Percentiles rank a stretch among this genome's conserved stretches.
These are phyloP conservation scores for Adelphocoris suturalis DNA, from an alignment of 2,888 invertebrate species.

Conservation along the genomic window DNA sequence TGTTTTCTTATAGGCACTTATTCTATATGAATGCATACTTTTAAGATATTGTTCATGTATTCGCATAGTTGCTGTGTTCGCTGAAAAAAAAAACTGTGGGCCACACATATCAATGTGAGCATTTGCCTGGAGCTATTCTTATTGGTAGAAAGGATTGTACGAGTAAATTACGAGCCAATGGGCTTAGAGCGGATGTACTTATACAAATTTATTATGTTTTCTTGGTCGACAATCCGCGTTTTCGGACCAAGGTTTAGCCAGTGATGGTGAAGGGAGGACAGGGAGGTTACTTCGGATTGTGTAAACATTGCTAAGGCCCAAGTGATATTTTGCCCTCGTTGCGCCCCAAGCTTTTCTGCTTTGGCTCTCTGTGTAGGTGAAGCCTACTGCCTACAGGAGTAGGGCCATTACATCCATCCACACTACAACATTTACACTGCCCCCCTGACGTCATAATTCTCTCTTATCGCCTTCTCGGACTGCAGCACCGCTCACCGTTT, in stretches of 20 bases:
- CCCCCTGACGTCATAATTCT: conserved; percentile 56
- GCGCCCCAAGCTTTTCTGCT: conserved; percentile 3
- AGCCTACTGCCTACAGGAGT: conserved; percentile 2
- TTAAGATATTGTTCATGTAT: too few species aligned
- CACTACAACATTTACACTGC: conserved; percentile 64
- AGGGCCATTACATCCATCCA: conserved; percentile 63
- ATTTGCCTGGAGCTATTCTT: not conserved
- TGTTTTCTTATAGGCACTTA: too few species aligned
- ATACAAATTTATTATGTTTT: conserved; percentile 22
- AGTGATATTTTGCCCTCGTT: conserved; percentile 16
- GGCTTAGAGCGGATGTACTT: not conserved
- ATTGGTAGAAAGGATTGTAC: not conserved
- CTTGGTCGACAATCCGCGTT: not conserved
- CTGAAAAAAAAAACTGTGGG: too few species aligned
- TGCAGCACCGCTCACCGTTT: not conserved
- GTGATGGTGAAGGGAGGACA: not conserved
- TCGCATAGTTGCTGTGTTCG: too few species aligned
- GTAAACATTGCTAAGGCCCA: conserved; percentile 42
- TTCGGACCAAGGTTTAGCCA: not conserved
- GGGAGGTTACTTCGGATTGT: conserved; percentile 18
- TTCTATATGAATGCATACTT: too few species aligned
- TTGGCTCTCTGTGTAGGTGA: conserved; percentile 15
- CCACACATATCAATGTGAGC: too few species aligned
- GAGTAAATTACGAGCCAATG: not conserved
- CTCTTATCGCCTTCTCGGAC: conserved; percentile 52